Evolutionary conservation across 2,113 vertebrate genomes (phyloP).

Genomic region (Podarcis muralis): DNA sequence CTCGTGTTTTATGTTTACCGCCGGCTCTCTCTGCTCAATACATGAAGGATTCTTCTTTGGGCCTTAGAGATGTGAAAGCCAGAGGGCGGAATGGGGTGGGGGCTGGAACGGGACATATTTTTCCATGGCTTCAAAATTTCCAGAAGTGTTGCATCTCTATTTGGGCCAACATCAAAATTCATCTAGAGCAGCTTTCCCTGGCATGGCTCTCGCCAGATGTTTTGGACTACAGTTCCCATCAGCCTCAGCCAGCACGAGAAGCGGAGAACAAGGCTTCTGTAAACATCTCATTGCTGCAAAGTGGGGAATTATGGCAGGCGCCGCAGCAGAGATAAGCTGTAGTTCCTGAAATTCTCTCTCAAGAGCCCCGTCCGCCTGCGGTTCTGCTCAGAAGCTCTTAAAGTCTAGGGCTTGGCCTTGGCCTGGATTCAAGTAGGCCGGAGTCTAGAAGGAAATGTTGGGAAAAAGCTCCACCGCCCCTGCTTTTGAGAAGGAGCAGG

Average conservation of each 20-base stretch:
- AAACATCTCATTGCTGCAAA: background rate
- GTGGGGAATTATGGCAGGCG: background rate
- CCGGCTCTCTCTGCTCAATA: rapidly evolving
- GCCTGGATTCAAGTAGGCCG: background rate
- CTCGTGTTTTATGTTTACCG: background rate
- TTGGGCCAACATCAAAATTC: no score
- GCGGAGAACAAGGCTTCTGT: background rate
- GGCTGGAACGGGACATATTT: no score
- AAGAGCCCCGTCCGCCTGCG: background rate
- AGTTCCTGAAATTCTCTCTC: background rate
- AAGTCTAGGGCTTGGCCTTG: background rate
- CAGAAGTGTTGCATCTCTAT: no score
- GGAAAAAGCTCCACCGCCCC: no score
- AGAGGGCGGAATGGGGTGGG: no score
- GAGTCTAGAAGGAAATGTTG: no score
- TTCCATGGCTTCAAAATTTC: no score
- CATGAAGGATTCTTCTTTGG: background rate
- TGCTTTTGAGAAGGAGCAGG: no score
- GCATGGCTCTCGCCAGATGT: no score
- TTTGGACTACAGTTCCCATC: no score
- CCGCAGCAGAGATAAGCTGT: background rate
- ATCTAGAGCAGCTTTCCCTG: no score
- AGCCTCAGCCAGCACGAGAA: background rate
- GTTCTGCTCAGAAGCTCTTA: background rate
- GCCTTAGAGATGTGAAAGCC: no score